These are phyloP conservation scores for Entelurus aequoreus DNA, from an alignment of 2,113 vertebrate genomes.

Conservation along the genomic window DNA sequence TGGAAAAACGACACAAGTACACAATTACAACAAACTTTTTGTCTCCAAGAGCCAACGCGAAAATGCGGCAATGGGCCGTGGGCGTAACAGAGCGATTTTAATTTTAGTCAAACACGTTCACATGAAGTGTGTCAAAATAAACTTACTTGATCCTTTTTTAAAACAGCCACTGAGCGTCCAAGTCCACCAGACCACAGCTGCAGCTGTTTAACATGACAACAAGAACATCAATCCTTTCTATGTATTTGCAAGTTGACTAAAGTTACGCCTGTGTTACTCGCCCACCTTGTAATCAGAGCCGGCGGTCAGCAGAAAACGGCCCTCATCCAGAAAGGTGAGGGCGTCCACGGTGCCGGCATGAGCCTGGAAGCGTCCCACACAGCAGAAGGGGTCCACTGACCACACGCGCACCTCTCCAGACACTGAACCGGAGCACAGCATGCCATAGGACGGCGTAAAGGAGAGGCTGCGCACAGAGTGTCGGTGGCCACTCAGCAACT, in stretches of 20 bases:
- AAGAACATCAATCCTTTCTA: not conserved
- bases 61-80: too few species aligned
- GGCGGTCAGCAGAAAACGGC: conserved; percentile 71
- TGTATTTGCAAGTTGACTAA: not conserved
- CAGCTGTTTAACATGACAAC: conserved; percentile 61
- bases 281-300: conserved; percentile 79
- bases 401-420: conserved; percentile 78
- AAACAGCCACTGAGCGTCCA: conserved; percentile 55
- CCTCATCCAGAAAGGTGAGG: conserved; percentile 68
- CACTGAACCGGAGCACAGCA: conserved; percentile 75
- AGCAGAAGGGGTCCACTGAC: conserved; percentile 70
- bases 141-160: conserved; percentile 52
- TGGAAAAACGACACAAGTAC: too few species aligned
- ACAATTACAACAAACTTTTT: too few species aligned
- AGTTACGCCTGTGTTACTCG: not conserved
- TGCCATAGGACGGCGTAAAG: conserved; percentile 69
- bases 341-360: conserved; percentile 68
- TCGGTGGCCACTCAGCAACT: conserved; percentile 72
- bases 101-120: not conserved
- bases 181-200: conserved; percentile 82
- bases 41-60: too few species aligned
- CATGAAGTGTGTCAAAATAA: not conserved
- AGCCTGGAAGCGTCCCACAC: conserved; percentile 75
- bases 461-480: conserved; percentile 72
- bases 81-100: not conserved